Evolutionary conservation across 2,113 vertebrate genomes (phyloP).

Genomic region (Brienomyrus brachyistius): DNA sequence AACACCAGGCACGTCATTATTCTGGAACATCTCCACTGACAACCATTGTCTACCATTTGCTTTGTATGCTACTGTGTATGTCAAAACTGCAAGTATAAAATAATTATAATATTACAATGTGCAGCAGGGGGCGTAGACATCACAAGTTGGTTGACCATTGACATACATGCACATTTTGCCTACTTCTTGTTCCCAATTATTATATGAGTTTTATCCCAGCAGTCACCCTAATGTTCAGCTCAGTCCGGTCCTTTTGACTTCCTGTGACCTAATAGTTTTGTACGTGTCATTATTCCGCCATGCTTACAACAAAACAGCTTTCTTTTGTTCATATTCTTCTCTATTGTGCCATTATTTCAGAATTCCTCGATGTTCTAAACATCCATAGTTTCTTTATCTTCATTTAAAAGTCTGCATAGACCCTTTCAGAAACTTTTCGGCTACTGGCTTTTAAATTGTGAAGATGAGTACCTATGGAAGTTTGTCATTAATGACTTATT

Average conservation of each 20-base stretch:
- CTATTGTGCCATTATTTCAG: not conserved
- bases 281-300: not conserved
- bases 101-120: not conserved
- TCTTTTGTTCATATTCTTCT: not conserved
- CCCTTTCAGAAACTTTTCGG: too few species aligned
- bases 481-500: constrained; percentile 2
- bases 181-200: not conserved
- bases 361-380: not conserved
- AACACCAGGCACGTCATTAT: not conserved
- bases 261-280: not conserved
- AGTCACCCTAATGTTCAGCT: not conserved
- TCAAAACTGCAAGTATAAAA: not conserved
- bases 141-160: not conserved
- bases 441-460: constrained; percentile 2
- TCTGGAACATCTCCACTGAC: not conserved
- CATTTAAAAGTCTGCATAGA: not conserved
- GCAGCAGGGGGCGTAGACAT: not conserved
- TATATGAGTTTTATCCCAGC: not conserved
- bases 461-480: not conserved
- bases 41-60: not conserved
- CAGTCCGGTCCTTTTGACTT: not conserved
- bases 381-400: not conserved
- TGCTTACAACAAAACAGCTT: not conserved
- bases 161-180: not conserved
- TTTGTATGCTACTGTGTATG: not conserved